Conservation (phyloP, 2,797 vertebrate genomes). For the Neosalanx taihuensis region DNA sequence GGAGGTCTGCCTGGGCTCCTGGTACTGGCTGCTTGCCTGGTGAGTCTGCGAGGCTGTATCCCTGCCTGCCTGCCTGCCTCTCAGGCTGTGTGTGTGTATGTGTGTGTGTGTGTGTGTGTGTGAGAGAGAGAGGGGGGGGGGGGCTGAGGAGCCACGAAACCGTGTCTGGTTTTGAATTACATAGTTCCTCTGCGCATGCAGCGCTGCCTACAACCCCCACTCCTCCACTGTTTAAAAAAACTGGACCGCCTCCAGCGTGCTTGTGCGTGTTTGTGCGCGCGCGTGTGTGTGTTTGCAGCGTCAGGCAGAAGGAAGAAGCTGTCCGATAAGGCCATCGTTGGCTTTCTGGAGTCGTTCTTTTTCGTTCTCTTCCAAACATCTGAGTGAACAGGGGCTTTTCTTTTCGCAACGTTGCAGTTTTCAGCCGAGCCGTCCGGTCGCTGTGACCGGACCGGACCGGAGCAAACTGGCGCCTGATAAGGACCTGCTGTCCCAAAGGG, state of each 20-base stretch:
- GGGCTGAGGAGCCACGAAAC: background rate
- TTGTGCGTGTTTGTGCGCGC: slow-evolving; percentile 1
- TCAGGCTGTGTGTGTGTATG: too few relatives aligned
- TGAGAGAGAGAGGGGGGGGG: background rate
- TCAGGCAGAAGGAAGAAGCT: background rate
- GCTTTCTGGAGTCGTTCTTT: background rate
- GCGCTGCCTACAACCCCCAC: background rate
- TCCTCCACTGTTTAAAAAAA: background rate
- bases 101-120: slow-evolving; percentile 5
- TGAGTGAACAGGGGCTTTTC: background rate
- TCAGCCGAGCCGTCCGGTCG: too few relatives aligned
- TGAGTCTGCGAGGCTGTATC: too few relatives aligned
- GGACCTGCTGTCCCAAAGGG: too few relatives aligned
- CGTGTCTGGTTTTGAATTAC: slow-evolving; percentile 4
- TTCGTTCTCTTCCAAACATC: background rate
- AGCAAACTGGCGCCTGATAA: too few relatives aligned
- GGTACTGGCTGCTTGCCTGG: too few relatives aligned
- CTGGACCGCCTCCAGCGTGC: slow-evolving; percentile 4
- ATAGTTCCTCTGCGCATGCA: background rate
- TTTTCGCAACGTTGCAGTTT: background rate
- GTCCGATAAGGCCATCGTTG: background rate
- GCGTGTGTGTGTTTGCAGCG: slow-evolving; percentile 1
- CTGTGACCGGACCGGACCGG: too few relatives aligned
- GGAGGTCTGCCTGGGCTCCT: too few relatives aligned
- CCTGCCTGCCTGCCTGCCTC: background rate